Conservation (phyloP, 2,113 vertebrate genomes). For the Indri indri region DNA sequence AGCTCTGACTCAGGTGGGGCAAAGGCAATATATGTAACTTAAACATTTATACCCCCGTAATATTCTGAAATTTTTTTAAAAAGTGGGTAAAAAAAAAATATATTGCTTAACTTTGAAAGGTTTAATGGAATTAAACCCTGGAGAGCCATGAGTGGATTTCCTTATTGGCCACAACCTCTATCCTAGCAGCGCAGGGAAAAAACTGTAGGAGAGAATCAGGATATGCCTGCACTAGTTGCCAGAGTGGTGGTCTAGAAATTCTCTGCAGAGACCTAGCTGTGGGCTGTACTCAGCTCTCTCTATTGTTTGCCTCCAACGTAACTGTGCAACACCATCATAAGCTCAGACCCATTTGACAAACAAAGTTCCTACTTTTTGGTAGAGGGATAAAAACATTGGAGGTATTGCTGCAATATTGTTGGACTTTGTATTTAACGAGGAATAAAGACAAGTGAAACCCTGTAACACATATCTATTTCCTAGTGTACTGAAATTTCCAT, state of each 20-base stretch:
- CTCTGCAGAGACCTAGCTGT: not conserved
- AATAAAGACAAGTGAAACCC: not conserved
- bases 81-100: too few species aligned
- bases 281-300: not conserved
- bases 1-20: too few species aligned
- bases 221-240: too few species aligned
- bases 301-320: not conserved
- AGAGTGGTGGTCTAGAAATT: not conserved
- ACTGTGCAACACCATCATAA: not conserved
- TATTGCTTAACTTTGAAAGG: not conserved
- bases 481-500: not conserved
- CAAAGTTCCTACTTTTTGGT: not conserved
- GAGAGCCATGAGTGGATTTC: not conserved
- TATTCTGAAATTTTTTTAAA: too few species aligned
- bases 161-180: not conserved
- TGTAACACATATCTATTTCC: not conserved
- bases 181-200: not conserved
- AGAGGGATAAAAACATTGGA: not conserved
- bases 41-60: too few species aligned
- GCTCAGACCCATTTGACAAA: not conserved
- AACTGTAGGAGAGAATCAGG: not conserved
- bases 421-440: not conserved
- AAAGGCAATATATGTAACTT: too few species aligned
- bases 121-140: not conserved
- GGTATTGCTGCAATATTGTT: not conserved